Evolutionary conservation across 2,113 vertebrate genomes (phyloP).

Genomic region (Plotosus lineatus): DNA sequence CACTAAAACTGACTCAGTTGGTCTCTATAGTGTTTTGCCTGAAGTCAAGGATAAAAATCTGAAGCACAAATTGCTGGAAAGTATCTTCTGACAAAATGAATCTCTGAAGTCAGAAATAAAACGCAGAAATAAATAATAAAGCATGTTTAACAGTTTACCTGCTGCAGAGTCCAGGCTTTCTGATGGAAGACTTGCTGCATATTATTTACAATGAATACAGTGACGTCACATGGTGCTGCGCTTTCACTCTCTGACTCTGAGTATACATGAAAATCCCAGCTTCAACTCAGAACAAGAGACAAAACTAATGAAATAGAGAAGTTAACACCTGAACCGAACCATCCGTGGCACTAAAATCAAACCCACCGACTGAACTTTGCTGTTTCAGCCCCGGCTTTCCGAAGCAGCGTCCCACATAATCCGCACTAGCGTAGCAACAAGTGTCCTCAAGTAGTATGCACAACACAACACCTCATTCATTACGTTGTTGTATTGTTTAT

Average conservation of each 20-base stretch:
- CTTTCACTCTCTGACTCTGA: background rate
- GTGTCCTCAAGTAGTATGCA: background rate
- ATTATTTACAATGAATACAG: background rate
- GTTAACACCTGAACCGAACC: background rate
- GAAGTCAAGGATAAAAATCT: background rate
- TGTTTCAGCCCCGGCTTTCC: background rate
- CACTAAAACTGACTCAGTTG: background rate
- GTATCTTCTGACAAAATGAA: no score
- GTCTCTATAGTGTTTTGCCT: background rate
- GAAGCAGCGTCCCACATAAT: slow-evolving; percentile 1
- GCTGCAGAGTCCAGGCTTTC: background rate
- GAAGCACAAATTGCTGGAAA: background rate
- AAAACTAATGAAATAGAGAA: background rate
- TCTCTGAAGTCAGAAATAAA: background rate
- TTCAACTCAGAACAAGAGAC: background rate
- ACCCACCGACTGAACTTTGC: background rate
- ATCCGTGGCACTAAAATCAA: background rate
- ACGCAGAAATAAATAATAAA: background rate
- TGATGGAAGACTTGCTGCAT: background rate
- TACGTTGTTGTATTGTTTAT: background rate
- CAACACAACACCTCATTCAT: background rate
- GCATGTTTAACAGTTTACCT: background rate
- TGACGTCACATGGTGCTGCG: background rate
- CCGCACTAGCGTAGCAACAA: slow-evolving; percentile 3
- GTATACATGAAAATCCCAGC: background rate